These are phyloP conservation scores for Oncorhynchus tshawytscha DNA, from an alignment of 2,113 vertebrate species.

Conservation along the genomic window DNA sequence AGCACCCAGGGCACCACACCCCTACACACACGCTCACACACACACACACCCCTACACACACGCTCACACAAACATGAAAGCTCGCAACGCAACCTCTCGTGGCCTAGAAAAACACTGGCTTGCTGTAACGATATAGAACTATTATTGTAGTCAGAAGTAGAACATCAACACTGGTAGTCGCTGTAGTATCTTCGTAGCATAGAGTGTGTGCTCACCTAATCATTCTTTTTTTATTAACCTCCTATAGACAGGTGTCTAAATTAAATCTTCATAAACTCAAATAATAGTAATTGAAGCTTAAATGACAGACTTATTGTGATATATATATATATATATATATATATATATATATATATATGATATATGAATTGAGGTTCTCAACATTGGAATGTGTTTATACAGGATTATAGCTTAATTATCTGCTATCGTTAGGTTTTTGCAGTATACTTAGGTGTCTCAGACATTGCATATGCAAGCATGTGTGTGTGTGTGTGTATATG, in stretches of 20 bases:
- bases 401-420: conserved; percentile 60
- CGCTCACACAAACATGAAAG: no score
- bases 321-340: conserved; percentile 47
- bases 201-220: conserved; percentile 12
- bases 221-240: neutral
- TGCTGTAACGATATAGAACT: neutral
- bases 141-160: neutral
- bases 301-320: conserved; percentile 59
- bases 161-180: neutral
- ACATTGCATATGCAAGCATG: conserved; percentile 3
- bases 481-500: neutral
- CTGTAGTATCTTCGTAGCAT: neutral
- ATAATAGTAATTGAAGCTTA: conserved; percentile 58
- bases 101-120: neutral
- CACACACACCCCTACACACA: no score
- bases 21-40: neutral
- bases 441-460: neutral
- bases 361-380: conserved; percentile 66
- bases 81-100: neutral
- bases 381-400: conserved; percentile 67
- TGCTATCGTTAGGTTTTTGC: conserved; percentile 35
- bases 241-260: conserved; percentile 66
- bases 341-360: conserved; percentile 45
- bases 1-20: conserved; percentile 33
- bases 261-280: conserved; percentile 71